A percentile compares a stretch with the other conserved stretches of the same genome.
Conservation (phyloP, 2,797 vertebrate genomes). For the Lycodopsis pacificus region DNA sequence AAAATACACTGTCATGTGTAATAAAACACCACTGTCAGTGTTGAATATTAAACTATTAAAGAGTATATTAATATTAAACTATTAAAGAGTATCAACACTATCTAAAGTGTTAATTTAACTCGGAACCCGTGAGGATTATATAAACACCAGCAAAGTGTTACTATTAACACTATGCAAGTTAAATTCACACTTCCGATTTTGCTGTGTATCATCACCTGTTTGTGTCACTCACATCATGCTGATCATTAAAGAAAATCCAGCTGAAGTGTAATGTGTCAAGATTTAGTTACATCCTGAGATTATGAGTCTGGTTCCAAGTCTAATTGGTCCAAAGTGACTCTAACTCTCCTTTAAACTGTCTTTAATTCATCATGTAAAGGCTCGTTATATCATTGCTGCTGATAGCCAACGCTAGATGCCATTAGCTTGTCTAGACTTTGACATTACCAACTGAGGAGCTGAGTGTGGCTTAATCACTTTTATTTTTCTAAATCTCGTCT, state of each 20-base stretch:
- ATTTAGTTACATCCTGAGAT: constrained; percentile 45
- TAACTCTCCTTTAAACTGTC: background rate
- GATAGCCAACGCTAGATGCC: background rate
- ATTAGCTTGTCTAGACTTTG: constrained; percentile 21
- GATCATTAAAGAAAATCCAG: constrained; percentile 49
- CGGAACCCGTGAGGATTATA: no score
- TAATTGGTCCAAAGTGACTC: constrained; percentile 35
- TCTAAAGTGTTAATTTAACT: no score
- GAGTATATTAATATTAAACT: no score
- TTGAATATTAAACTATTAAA: no score
- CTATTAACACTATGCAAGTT: no score
- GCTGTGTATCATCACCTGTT: constrained; percentile 21
- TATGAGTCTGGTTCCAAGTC: constrained; percentile 32
- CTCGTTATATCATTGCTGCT: constrained; percentile 6
- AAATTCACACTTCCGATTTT: no score
- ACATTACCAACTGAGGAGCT: constrained; percentile 2
- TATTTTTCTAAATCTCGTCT: background rate
- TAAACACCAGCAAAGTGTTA: no score
- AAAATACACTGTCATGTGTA: no score
- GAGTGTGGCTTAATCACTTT: background rate
- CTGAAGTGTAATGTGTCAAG: constrained; percentile 33
- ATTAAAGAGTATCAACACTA: no score
- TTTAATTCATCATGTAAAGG: constrained; percentile 13
- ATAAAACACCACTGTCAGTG: no score
- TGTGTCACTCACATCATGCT: constrained; percentile 9